Evolutionary conservation across 2,888 invertebrate genomes (phyloP), one percentile per base, ranked within the genome.

Genomic region (Gryllus longicercus): DNA sequence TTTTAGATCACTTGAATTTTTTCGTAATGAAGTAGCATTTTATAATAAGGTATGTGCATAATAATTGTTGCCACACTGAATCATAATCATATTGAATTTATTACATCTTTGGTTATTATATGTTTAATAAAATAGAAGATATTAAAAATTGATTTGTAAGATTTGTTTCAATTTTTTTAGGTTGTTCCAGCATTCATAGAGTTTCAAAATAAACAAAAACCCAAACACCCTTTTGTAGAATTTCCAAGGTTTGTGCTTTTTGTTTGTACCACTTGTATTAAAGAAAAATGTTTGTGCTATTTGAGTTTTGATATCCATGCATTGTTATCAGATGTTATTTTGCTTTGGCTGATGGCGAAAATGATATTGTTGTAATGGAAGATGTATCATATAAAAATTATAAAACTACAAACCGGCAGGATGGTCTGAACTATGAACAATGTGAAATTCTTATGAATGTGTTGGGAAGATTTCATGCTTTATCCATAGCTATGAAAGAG

Each of bases 401-500:
- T 83, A 87, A 86, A 0, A 83, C 87, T 11, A 88, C 90, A 0
- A 84, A 80, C 11, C 79, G 91, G 1, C 90, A 89, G 83, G 88
- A 89, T 81, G 90, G 90, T 0, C 88, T 91, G 2, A 88, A 90
- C 78, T 83, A 88, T 1, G 87, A 88, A 3, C 90, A 91, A 82
- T 90, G 89, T 78, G 85, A 87, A 81, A 79, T 89, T 1, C 89
- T 89, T 0, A 86, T 91, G 82, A 89, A 89, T 84, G 88, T 88
- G 0, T 83, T 91, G 77, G 92, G 91, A 0, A 88, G 91, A 83
- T 91, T 88, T 81, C 92, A 92, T 84, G 91, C 90, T 0, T 82
- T 91, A 5, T 90, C 91, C 0, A 88, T 91, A 79, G 91, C 91
- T 0, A 88, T 91, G 85, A 89, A 87, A 84, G 89, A 91, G 80